Percentiles rank a stretch among this genome's conserved stretches.
Evolutionary conservation across 2,888 invertebrate genomes (phyloP).

Genomic region (Cryptocheilus praepositus): DNA sequence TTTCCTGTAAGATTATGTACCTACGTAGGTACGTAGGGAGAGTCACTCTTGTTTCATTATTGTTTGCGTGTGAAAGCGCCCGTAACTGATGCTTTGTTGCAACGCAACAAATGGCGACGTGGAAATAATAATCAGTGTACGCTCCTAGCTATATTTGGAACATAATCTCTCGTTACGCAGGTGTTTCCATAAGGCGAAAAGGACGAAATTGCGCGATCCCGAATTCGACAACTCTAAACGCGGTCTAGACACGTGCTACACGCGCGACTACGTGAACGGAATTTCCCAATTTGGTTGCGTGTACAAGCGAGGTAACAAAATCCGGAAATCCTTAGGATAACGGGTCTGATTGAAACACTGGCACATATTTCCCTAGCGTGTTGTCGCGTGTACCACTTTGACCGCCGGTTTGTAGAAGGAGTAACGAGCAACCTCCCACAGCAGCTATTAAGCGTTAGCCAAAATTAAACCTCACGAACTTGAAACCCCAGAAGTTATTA

Average conservation of each 20-base stretch:
- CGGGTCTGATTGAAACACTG: conserved; percentile 59
- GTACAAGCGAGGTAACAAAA: conserved; percentile 21
- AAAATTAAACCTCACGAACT: conserved; percentile 64
- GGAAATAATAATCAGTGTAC: too few species aligned
- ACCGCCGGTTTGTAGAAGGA: conserved; percentile 39
- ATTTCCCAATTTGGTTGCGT: conserved; percentile 16
- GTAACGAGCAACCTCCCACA: conserved; percentile 59
- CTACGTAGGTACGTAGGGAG: too few species aligned
- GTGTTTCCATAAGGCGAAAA: neutral
- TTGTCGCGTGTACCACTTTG: conserved; percentile 59
- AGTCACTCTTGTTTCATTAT: too few species aligned
- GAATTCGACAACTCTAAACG: conserved; percentile 19
- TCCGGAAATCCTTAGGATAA: conserved; percentile 42
- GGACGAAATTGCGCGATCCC: conserved; percentile 50
- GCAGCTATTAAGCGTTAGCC: conserved; percentile 67
- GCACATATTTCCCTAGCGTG: conserved; percentile 67
- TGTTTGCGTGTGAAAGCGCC: too few species aligned
- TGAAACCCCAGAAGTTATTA: conserved; percentile 52
- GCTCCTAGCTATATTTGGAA: too few species aligned
- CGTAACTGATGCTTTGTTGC: too few species aligned
- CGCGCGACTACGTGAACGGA: neutral
- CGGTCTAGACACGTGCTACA: neutral
- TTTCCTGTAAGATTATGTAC: too few species aligned
- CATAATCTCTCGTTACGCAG: too few species aligned
- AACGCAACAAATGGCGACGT: too few species aligned